phyloP scores from a whole-genome alignment of 1,140 invertebrate species.

The Octopus sinensis region DNA sequence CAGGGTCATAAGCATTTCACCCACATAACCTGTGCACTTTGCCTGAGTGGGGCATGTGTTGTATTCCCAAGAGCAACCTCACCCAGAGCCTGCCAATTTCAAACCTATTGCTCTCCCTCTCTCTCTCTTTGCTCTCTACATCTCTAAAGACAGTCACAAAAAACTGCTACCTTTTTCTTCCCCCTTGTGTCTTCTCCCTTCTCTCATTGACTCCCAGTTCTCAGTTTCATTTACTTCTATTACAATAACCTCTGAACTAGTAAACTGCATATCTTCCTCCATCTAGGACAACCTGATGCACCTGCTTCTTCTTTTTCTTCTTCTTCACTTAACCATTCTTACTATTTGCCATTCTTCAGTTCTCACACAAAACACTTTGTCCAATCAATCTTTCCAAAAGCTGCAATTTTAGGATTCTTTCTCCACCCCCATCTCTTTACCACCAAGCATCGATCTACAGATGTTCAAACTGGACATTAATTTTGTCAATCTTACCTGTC shows the following conservation, averaged over 20 bases:
- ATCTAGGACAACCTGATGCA: neutral
- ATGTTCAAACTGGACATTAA: too few relatives aligned
- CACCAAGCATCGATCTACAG: too few relatives aligned
- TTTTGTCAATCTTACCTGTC: too few relatives aligned
- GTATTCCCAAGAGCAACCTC: too few relatives aligned
- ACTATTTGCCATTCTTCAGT: neutral
- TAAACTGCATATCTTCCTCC: neutral
- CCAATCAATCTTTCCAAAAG: too few relatives aligned
- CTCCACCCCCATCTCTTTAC: too few relatives aligned
- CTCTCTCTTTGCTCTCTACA: neutral
- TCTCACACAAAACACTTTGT: too few relatives aligned
- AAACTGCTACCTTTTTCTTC: neutral
- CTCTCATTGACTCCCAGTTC: neutral
- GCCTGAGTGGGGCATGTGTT: too few relatives aligned
- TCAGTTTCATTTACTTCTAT: neutral
- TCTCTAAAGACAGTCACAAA: neutral
- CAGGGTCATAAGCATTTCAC: too few relatives aligned
- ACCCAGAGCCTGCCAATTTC: too few relatives aligned
- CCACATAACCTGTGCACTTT: too few relatives aligned
- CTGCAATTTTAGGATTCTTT: too few relatives aligned
- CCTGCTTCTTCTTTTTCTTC: neutral
- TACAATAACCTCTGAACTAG: neutral
- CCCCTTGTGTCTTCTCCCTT: neutral
- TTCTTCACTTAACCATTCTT: neutral
- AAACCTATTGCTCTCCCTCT: neutral